A percentile compares a stretch with the other conserved stretches of the same genome.
Conservation (phyloP, 2,888 invertebrate genomes). For the Drosophila colorata region DNA sequence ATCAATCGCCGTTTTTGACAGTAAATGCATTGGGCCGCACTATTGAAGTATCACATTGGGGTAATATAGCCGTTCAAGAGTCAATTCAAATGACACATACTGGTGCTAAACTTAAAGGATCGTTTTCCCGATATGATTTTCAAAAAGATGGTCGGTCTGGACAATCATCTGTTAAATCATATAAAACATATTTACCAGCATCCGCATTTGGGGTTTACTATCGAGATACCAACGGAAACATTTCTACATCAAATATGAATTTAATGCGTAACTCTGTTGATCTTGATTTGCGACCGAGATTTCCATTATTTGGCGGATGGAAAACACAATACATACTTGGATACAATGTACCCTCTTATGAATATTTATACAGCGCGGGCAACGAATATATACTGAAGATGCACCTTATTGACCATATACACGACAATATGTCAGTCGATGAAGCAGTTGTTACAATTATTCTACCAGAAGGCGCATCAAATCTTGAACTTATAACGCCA, state of each 20-base stretch:
- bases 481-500: conserved; percentile 92
- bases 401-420: conserved; percentile 98
- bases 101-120: conserved; percentile 96
- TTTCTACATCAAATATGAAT: conserved; percentile 97
- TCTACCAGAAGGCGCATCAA: conserved; percentile 96
- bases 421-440: conserved; percentile 98
- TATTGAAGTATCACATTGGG: conserved; percentile 99
- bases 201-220: conserved; percentile 98
- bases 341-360: conserved; percentile 98
- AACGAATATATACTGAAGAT: conserved; percentile 94
- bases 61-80: conserved; percentile 99
- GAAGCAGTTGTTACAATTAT: conserved; percentile 95
- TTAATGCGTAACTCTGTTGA: conserved; percentile 96
- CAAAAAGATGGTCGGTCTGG: conserved; percentile 96
- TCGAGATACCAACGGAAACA: conserved; percentile 98
- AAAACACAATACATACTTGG: conserved; percentile 98
- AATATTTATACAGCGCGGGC: conserved; percentile 94
- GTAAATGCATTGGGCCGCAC: conserved; percentile 93
- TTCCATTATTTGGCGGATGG: conserved; percentile 99
- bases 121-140: conserved; percentile 98
- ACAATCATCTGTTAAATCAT: conserved; percentile 95
- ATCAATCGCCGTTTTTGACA: conserved; percentile 98
- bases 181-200: conserved; percentile 94
- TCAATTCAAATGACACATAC: conserved; percentile 95
- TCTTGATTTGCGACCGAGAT: conserved; percentile 97